Conservation (phyloP, 2,113 vertebrate genomes). For the Cochlearius cochlearius region DNA sequence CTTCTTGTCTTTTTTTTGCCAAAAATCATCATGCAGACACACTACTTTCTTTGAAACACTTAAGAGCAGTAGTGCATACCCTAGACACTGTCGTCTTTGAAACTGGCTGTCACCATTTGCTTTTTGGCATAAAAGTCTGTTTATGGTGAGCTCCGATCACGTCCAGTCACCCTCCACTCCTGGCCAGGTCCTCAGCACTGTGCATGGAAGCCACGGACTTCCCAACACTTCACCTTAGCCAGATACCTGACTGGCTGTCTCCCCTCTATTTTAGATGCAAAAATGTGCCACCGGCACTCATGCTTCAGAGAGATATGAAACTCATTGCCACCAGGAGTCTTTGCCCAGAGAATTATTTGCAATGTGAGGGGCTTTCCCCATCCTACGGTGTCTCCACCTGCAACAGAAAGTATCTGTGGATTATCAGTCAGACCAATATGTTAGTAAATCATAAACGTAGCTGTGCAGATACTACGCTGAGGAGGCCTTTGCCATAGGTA, state of each 20-base stretch:
- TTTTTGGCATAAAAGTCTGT: background rate
- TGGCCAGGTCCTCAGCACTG: background rate
- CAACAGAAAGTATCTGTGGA: background rate
- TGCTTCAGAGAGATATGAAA: background rate
- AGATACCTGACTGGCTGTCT: background rate
- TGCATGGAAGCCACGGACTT: background rate
- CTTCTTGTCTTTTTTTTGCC: background rate
- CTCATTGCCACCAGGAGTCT: background rate
- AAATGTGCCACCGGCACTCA: background rate
- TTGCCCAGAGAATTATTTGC: background rate
- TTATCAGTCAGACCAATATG: background rate
- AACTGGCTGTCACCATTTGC: background rate
- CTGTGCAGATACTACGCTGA: background rate
- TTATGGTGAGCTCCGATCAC: background rate
- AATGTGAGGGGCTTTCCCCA: fast-evolving
- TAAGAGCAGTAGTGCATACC: background rate
- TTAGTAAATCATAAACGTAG: background rate
- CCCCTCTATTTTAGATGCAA: background rate
- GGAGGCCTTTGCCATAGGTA: background rate
- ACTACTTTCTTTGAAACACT: background rate
- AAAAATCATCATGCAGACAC: background rate
- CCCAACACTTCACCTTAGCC: background rate
- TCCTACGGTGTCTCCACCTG: background rate
- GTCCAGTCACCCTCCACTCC: background rate
- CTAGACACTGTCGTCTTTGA: background rate